phyloP scores from a whole-genome alignment of 2,888 invertebrate genomes.

The Rotaria socialis region DNA sequence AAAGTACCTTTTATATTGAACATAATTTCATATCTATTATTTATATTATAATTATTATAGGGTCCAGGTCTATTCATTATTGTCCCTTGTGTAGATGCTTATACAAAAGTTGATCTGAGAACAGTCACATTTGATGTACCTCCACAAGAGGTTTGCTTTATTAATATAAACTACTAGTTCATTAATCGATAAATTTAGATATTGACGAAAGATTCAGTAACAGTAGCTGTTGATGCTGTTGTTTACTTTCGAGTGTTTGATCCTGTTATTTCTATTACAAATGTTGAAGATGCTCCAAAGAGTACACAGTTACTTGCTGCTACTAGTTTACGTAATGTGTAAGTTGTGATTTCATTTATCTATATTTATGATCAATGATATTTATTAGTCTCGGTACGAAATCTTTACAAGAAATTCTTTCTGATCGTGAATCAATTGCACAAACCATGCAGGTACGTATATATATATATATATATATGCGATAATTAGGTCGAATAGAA shows the following conservation, averaged over 20 bases:
- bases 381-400: constrained; percentile 48
- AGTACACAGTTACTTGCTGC: constrained; percentile 56
- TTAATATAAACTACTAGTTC: background rate
- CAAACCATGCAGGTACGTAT: constrained; percentile 36
- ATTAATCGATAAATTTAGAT: constrained; percentile 45
- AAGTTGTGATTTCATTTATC: background rate
- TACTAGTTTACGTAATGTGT: constrained; percentile 54
- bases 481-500: too few relatives aligned
- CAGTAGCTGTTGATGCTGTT: constrained; percentile 58
- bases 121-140: constrained; percentile 49
- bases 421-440: constrained; percentile 43
- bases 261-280: constrained; percentile 53
- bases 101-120: constrained; percentile 48
- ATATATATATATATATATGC: background rate
- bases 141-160: constrained; percentile 47
- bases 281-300: constrained; percentile 55
- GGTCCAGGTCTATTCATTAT: constrained; percentile 85
- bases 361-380: too few relatives aligned
- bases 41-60: constrained; percentile 46
- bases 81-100: constrained; percentile 68
- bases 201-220: constrained; percentile 55
- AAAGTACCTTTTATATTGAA: constrained; percentile 60
- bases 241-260: constrained; percentile 56
- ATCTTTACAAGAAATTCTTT: constrained; percentile 45
- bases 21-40: background rate